A percentile compares a stretch with the other conserved stretches of the same genome.
Conservation (phyloP, 2,888 invertebrate species). For the Sphinx pinastri region DNA sequence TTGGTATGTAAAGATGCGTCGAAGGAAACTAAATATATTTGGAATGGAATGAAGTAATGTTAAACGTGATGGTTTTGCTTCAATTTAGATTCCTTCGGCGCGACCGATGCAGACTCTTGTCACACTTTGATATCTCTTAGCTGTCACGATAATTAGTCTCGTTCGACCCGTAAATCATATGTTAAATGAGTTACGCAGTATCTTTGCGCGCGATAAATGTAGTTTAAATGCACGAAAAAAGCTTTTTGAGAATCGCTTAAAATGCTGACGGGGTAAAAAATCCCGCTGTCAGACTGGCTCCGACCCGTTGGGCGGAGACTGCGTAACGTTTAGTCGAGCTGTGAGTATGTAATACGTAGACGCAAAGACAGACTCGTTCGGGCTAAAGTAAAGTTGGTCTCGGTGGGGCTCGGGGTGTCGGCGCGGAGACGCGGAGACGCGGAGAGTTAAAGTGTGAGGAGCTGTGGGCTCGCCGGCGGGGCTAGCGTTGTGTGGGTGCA, state of each 20-base stretch:
- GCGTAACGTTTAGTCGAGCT: not conserved
- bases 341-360: not conserved
- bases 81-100: slow-evolving; percentile 48
- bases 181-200: not conserved
- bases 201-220: slow-evolving; percentile 10
- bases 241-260: not conserved
- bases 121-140: slow-evolving; percentile 51
- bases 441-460: slow-evolving; percentile 35
- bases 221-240: slow-evolving; percentile 14
- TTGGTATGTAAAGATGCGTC: slow-evolving; percentile 46
- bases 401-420: not conserved
- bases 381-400: slow-evolving; percentile 7
- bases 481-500: slow-evolving; percentile 63
- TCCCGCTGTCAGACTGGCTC: not conserved
- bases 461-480: slow-evolving; percentile 37
- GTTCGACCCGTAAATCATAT: slow-evolving; percentile 10
- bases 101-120: slow-evolving; percentile 49
- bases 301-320: slow-evolving; percentile 3
- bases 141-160: slow-evolving; percentile 23
- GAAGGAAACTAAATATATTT: slow-evolving; percentile 48
- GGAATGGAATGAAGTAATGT: not conserved
- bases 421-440: not conserved
- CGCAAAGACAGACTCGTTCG: not conserved
- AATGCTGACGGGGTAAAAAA: not conserved
- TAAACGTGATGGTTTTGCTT: not conserved